Base-by-base conservation (phyloP, 2,113 vertebrate genomes). In the Etheostoma cragini region DNA sequence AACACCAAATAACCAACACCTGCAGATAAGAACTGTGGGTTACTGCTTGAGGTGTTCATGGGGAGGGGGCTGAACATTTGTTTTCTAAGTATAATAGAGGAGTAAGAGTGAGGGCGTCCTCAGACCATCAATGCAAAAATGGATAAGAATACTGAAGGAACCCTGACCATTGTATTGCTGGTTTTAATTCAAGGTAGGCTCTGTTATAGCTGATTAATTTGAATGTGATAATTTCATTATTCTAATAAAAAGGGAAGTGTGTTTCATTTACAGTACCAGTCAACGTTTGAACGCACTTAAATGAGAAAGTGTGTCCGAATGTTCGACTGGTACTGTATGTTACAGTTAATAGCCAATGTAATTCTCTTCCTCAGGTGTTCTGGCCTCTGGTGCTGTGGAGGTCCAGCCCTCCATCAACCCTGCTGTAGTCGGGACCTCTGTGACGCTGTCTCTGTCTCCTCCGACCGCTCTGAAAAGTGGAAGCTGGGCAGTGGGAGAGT, bases 391-490 rank as follows among this genome's bases (percentile, higher is more conserved):
- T 42, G 71, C 78, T 19, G 70, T 87, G 21, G 81, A 85, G 54
- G 65, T 93, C 61, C 26, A 11, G 12, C 84, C 89, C 42, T 93
- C 91, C 12, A 30, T 35, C 5, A 91, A 89, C 72, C 90, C 91
- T 1, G 82, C 65, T 6, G 45, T 17, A 0, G 88, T 70, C 0
- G 88, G 89, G 13, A 76, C 81, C 33, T 85, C 75, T 0, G 38
- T 93, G 78, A 92, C 79, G 0, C 80, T 93, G 56, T 77, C 62
- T 6, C 68, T 93, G 68, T 81, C 72, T 52, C 89, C 88, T 5
- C 19, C 60, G 0, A 22, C 26, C 0, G 0, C 7, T 24, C 11
- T 88, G 14, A 76, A 26, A 1, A 78, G 63, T 19, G 91, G 89
- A 26, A 88, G 33, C 56, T 94, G 92, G 89, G 26, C 70, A 5